These are phyloP conservation scores for Paralichthys olivaceus DNA, from an alignment of 2,113 vertebrate genomes.

Conservation along the genomic window DNA sequence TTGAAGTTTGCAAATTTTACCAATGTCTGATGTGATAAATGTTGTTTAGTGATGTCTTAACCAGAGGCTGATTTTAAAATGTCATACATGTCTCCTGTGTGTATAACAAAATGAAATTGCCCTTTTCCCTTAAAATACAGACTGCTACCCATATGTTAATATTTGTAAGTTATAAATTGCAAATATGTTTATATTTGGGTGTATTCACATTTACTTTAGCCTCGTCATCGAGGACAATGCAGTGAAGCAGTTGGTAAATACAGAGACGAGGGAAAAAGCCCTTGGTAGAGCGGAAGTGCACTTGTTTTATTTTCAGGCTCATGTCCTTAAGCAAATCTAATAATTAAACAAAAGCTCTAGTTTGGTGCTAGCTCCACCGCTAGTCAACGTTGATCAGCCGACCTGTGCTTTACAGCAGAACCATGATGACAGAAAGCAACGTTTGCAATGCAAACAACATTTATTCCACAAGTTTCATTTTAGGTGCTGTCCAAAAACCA, in stretches of 20 bases:
- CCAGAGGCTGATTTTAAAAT: slow-evolving; percentile 29
- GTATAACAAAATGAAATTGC: not conserved
- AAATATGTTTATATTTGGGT: slow-evolving; percentile 14
- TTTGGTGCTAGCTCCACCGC: no score
- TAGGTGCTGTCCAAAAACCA: no score
- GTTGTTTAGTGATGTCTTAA: not conserved
- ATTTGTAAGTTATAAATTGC: slow-evolving; percentile 9
- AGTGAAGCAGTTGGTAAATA: no score
- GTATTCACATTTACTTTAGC: not conserved
- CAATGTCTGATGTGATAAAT: not conserved
- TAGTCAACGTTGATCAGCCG: no score
- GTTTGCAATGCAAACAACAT: no score
- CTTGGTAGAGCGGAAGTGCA: no score
- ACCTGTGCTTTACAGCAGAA: no score
- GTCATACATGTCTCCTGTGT: slow-evolving; percentile 27
- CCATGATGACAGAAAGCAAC: no score
- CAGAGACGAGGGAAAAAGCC: not conserved
- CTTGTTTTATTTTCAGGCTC: no score
- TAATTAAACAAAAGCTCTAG: no score
- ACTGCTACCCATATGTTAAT: not conserved
- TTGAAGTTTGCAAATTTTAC: not conserved
- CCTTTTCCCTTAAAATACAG: slow-evolving; percentile 1
- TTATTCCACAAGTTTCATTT: no score
- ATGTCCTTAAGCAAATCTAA: no score
- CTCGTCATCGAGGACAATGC: not conserved